Evolutionary conservation across 2,797 vertebrate genomes (phyloP), one percentile per base, ranked within the genome.

Genomic region (Enteromius fasciolatus): DNA sequence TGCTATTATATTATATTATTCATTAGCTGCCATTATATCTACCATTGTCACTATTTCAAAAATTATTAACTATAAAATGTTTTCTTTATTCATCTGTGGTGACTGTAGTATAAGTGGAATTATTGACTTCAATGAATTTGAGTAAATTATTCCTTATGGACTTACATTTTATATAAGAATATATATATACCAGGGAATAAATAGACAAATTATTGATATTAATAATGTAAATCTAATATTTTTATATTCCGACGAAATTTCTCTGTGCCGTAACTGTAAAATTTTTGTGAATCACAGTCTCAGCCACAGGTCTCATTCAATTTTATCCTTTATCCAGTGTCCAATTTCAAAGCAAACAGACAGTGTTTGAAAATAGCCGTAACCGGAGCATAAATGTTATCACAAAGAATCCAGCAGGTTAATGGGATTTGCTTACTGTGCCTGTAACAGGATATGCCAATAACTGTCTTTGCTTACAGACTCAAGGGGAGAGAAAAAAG

Each of bases 401-500:
- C 80, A 7, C 48, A 44, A 82, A 54, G 59, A 41, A 82, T 74
- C 80, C 46, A 54, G 72, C 72, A 67, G 72, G 72, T 75, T 82
- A 75, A 82, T 75, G 80, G 61, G 48, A 57, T 82, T 75, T 68
- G 11, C 57, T 74, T 52, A 44, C 59, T 68, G 28, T 73, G 10
- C 67, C 66, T 67, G 70, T 67, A 82, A 84, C 67, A 31, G 39
- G 41, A 57, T 41, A 23, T 66, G 25, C 72, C 67, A 66, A 74
- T 75, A 8, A 28, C 63, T 6, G 63, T 48, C 76, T 80, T 84
- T 17, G 64, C 84, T 93, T 93, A 88, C 94, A 99, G 98, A 99
- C 86, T 98, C 97, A 90, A 95, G 98, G 92, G 96, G 95, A 88
- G 98, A 99, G 90, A 99, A 98, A 95, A 99, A 98, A 93, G 98